phyloP scores from a whole-genome alignment of 2,113 vertebrate genomes.

The Mesocricetus auratus region DNA sequence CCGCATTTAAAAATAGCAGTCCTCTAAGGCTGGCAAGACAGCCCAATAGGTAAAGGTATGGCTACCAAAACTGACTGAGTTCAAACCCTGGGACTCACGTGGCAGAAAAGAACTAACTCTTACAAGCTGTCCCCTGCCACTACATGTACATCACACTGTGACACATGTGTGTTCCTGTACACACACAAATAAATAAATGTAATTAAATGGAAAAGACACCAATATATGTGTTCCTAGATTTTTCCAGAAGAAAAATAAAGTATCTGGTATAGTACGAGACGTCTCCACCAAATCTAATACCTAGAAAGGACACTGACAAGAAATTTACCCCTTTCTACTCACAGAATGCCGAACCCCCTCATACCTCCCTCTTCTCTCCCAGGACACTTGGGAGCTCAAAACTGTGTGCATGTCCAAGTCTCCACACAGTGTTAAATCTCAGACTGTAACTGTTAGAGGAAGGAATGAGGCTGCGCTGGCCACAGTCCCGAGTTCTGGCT shows the following conservation, averaged over 20 bases:
- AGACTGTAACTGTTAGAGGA: neutral
- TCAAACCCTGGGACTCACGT: neutral
- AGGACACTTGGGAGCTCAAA: neutral
- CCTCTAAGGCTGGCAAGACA: neutral
- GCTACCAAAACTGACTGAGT: neutral
- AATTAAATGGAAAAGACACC: neutral
- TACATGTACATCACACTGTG: too few relatives aligned
- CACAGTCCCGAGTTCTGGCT: neutral
- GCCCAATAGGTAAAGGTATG: neutral
- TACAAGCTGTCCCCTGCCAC: neutral
- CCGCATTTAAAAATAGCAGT: conserved; percentile 9
- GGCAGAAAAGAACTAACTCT: neutral
- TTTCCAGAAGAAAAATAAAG: conserved; percentile 9
- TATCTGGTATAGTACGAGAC: neutral
- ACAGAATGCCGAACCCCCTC: neutral
- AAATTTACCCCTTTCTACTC: neutral
- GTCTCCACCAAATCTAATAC: conserved; percentile 4
- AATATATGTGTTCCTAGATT: neutral
- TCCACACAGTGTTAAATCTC: neutral
- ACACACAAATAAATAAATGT: neutral
- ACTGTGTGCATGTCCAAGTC: neutral
- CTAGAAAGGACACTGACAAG: neutral
- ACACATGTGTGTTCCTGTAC: too few relatives aligned
- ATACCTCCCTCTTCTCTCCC: neutral
- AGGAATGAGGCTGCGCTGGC: neutral